Evolutionary conservation across 2,888 invertebrate genomes (phyloP), one percentile per base, ranked within the genome.

Genomic region (Branchipolynoe longqiensis): DNA sequence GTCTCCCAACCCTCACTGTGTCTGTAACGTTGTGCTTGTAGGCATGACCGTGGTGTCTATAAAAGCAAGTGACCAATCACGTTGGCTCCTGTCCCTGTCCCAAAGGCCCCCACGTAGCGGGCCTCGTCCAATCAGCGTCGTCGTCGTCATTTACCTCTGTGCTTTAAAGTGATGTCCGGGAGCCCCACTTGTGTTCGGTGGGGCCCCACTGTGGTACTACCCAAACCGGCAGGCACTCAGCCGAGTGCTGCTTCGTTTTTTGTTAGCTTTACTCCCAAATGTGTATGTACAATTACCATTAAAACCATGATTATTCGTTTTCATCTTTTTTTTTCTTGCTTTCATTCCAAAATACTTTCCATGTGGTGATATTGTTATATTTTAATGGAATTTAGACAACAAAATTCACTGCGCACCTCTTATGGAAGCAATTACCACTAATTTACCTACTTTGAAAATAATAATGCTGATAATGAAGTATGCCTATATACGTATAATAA

Each of bases 1-100:
- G 38, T 33, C 38, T n/a, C 22, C 38, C 69, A 33, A 36, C 6
- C 18, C 38, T 69, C 33, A 69, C 33, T 36, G 69, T 69, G 69
- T 69, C 25, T n/a, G n/a, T n/a, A n/a, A n/a, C 54, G 78, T 78
- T 78, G 78, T 78, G 78, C 78, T 78, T 78, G 41, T 78, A 78
- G 78, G 48, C 78, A 48, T 78, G 78, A 78, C 36, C 78, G 78
- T 78, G 78, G 48, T 78, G 78, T 78, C 78, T 48, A 18, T 41
- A 48, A 48, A 18, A 38, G 73, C 78, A 31, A 38, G 4, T 38
- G 33, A 25, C 6, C 1, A n/a, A 36, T 12, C 8, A 8, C 18
- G 78, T 25, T 28, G 48, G 78, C 28, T 8, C 78, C 78, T 54
- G 78, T 78, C 78, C 78, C 78, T 78, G 78, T 78, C 78, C 78